These are phyloP conservation scores for Leptinotarsa peninsularis DNA, from an alignment of 2,888 invertebrate species.

Conservation along the genomic window DNA sequence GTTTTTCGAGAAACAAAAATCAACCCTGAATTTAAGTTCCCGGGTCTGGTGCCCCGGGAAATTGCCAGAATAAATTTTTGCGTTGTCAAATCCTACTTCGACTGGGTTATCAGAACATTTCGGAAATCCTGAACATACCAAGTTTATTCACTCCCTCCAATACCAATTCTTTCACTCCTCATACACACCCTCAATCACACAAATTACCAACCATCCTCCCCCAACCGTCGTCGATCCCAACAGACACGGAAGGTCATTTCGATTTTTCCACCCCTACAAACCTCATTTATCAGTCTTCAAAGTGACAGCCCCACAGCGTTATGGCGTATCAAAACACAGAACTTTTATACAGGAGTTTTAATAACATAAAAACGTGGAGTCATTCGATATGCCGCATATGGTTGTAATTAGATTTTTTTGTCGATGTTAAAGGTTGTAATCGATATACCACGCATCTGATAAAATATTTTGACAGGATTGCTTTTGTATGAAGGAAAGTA, in stretches of 20 bases:
- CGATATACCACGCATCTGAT: constrained; percentile 15
- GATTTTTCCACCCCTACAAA: constrained; percentile 28
- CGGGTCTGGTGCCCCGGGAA: too few relatives aligned
- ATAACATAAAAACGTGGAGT: constrained; percentile 31
- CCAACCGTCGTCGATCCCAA: background rate
- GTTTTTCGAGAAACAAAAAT: too few relatives aligned
- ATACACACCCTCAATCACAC: background rate
- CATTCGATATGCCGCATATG: constrained; percentile 23
- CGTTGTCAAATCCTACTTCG: too few relatives aligned
- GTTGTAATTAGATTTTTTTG: constrained; percentile 22
- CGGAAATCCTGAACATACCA: too few relatives aligned
- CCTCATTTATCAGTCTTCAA: constrained; percentile 33
- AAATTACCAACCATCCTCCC: background rate
- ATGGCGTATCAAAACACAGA: constrained; percentile 39
- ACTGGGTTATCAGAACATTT: too few relatives aligned
- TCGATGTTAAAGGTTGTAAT: constrained; percentile 7
- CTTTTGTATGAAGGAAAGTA: constrained; percentile 1
- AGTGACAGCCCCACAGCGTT: constrained; percentile 29
- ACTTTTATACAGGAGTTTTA: constrained; percentile 36
- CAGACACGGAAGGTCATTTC: constrained; percentile 15
- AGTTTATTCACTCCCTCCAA: background rate
- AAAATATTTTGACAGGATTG: constrained; percentile 4
- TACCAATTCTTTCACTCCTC: constrained; percentile 1
- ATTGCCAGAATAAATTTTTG: too few relatives aligned
- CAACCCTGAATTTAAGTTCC: too few relatives aligned